Conservation (phyloP, 2,797 vertebrate genomes). For the Artibeus lituratus region DNA sequence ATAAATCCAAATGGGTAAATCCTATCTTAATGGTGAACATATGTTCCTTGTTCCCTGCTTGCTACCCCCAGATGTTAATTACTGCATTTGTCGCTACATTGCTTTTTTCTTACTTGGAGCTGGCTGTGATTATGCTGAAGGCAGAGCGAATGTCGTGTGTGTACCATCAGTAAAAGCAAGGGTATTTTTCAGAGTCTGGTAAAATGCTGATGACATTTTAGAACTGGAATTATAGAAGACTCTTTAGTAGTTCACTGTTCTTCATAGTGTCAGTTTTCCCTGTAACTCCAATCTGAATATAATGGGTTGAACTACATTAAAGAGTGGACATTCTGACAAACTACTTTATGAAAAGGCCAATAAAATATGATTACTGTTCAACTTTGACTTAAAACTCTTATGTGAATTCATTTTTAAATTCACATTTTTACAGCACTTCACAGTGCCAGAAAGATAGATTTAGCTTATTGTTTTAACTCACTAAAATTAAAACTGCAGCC, state of each 20-base stretch:
- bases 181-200: slow-evolving; percentile 66
- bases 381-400: slow-evolving; percentile 72
- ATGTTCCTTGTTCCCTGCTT: slow-evolving; percentile 62
- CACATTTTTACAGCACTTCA: slow-evolving; percentile 60
- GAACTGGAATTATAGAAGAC: slow-evolving; percentile 58
- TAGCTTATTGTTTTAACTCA: slow-evolving; percentile 78
- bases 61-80: slow-evolving; percentile 76
- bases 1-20: slow-evolving; percentile 72
- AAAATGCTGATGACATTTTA: slow-evolving; percentile 72
- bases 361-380: slow-evolving; percentile 76
- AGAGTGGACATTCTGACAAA: slow-evolving; percentile 64
- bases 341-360: slow-evolving; percentile 63
- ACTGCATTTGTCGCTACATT: slow-evolving; percentile 56
- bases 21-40: slow-evolving; percentile 58
- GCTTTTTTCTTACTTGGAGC: slow-evolving; percentile 55
- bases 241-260: slow-evolving; percentile 57
- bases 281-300: slow-evolving; percentile 40
- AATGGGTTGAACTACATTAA: slow-evolving; percentile 39
- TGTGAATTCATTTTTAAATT: slow-evolving; percentile 64
- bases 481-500: slow-evolving; percentile 64
- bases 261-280: slow-evolving; percentile 58
- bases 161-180: slow-evolving; percentile 61
- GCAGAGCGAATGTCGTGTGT: slow-evolving; percentile 68
- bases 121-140: slow-evolving; percentile 43
- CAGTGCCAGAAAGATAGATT: slow-evolving; percentile 61